A percentile compares a stretch with the other conserved stretches of the same genome.
Conservation (phyloP, 1,140 invertebrate species). For the Helicoverpa armigera region DNA sequence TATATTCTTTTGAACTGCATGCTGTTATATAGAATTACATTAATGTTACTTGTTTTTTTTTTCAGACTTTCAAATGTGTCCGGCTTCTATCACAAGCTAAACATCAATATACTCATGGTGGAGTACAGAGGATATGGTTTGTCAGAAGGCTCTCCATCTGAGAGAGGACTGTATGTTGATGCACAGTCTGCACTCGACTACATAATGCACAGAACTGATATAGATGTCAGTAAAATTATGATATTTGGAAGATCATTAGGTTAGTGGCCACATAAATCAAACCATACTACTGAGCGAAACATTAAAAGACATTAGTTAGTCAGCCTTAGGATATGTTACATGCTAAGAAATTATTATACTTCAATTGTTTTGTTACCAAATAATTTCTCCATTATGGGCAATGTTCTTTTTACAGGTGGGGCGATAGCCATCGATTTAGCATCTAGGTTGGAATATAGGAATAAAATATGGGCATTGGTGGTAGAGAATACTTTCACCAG, state of each 20-base stretch:
- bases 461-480: constrained; percentile 94
- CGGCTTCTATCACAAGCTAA: constrained; percentile 92
- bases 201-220: constrained; percentile 92
- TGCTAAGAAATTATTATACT: no score
- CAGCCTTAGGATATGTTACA: neutral
- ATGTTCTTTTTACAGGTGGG: constrained; percentile 88
- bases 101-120: constrained; percentile 95
- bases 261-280: constrained; percentile 64
- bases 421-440: constrained; percentile 96
- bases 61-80: constrained; percentile 78
- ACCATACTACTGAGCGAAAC: neutral
- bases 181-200: constrained; percentile 95
- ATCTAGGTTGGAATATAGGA: constrained; percentile 90
- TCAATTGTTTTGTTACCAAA: no score
- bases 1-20: no score
- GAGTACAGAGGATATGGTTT: constrained; percentile 98
- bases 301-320: neutral
- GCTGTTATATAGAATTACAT: no score
- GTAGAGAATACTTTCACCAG: constrained; percentile 98
- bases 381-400: neutral
- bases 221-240: constrained; percentile 94
- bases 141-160: constrained; percentile 95
- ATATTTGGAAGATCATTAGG: constrained; percentile 97
- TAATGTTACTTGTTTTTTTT: constrained; percentile 29
- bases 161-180: constrained; percentile 95